Conservation (phyloP, 1,140 invertebrate species). For the Drosophila kanapiae region DNA sequence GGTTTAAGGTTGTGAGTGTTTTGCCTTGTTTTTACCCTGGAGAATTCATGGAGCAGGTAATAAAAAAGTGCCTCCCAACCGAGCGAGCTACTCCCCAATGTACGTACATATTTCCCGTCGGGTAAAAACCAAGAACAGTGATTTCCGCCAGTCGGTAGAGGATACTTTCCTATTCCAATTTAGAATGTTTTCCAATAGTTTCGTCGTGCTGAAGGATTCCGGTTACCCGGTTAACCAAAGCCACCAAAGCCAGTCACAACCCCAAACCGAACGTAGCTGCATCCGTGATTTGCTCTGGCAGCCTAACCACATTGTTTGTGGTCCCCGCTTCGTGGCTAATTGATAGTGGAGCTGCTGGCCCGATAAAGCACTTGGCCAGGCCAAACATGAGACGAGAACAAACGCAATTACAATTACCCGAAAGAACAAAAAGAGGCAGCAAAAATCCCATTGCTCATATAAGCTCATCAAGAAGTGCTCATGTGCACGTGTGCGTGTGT, state of each 20-base stretch:
- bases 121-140: constrained; percentile 2
- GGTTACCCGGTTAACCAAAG: neutral
- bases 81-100: neutral
- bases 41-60: constrained; percentile 6
- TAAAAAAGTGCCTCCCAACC: neutral
- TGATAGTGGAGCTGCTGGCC: constrained; percentile 19
- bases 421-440: constrained; percentile 56
- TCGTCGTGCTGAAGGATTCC: neutral
- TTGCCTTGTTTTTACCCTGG: neutral
- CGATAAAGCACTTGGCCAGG: constrained; percentile 40
- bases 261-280: constrained; percentile 8
- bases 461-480: constrained; percentile 61
- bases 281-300: constrained; percentile 17
- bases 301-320: constrained; percentile 20
- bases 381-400: constrained; percentile 36
- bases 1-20: constrained; percentile 2
- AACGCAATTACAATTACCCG: constrained; percentile 72
- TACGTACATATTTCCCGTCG: constrained; percentile 1
- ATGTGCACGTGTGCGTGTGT: constrained; percentile 28
- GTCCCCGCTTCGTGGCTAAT: constrained; percentile 29
- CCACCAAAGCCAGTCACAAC: neutral
- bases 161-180: neutral
- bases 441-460: constrained; percentile 55
- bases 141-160: neutral
- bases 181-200: constrained; percentile 6